Percentiles rank a stretch among this genome's conserved stretches.
Conservation (phyloP, 2,888 invertebrate species). For the Ichneumoninae sp. region DNA sequence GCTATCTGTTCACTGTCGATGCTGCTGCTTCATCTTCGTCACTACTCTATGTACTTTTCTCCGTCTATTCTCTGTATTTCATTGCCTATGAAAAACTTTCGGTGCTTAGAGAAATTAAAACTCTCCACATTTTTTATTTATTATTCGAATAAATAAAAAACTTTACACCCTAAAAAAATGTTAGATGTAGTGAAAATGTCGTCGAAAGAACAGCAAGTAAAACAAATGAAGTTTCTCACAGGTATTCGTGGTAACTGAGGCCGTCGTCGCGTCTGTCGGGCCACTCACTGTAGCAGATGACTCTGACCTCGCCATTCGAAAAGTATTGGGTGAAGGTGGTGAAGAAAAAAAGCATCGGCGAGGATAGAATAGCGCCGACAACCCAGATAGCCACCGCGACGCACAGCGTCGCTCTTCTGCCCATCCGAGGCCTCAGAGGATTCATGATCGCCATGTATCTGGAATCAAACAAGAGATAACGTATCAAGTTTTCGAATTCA, state of each 20-base stretch:
- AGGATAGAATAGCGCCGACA: slow-evolving; percentile 91
- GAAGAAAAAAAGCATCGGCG: slow-evolving; percentile 94
- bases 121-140: too few relatives aligned
- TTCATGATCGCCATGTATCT: slow-evolving; percentile 98
- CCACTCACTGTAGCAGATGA: slow-evolving; percentile 94
- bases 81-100: too few relatives aligned
- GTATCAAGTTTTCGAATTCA: not conserved
- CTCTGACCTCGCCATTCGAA: slow-evolving; percentile 86
- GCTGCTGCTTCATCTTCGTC: too few relatives aligned
- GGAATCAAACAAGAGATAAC: slow-evolving; percentile 76
- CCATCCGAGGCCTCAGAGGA: slow-evolving; percentile 94
- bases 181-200: not conserved
- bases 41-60: too few relatives aligned
- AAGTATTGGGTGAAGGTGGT: slow-evolving; percentile 88
- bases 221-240: slow-evolving; percentile 86
- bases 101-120: too few relatives aligned
- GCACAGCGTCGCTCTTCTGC: slow-evolving; percentile 92
- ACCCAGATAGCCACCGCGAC: slow-evolving; percentile 95
- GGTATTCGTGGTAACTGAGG: slow-evolving; percentile 89
- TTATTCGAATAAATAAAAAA: too few relatives aligned
- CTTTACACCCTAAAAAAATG: too few relatives aligned
- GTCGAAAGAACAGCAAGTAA: not conserved
- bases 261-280: slow-evolving; percentile 88
- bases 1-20: too few relatives aligned
- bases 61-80: too few relatives aligned